Conservation (phyloP, 2,113 vertebrate genomes). For the Aegithalos caudatus region DNA sequence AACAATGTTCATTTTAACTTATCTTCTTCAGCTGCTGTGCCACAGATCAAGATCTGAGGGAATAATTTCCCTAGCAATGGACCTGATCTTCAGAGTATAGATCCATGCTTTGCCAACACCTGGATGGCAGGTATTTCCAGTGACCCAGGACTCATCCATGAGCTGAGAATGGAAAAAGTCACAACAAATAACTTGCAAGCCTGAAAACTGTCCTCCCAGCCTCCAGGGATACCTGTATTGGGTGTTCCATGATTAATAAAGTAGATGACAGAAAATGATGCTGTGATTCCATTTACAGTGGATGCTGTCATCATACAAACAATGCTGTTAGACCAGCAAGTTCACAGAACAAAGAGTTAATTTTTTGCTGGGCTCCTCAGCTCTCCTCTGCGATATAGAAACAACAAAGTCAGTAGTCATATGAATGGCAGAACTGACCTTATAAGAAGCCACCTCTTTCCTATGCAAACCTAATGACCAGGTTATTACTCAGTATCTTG, state of each 20-base stretch:
- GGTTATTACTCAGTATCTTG: background rate
- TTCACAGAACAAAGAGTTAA: background rate
- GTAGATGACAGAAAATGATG: background rate
- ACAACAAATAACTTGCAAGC: background rate
- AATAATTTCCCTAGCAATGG: background rate
- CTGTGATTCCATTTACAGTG: background rate
- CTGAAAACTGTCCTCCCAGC: background rate
- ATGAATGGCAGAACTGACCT: background rate
- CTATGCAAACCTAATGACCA: background rate
- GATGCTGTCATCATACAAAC: background rate
- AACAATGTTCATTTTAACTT: background rate
- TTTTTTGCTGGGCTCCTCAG: background rate
- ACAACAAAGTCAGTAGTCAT: background rate
- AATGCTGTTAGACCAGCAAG: background rate
- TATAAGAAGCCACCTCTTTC: background rate
- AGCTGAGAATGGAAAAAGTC: background rate
- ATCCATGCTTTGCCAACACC: rapidly evolving
- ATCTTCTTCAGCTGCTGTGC: background rate
- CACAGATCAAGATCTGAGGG: background rate
- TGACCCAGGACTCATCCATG: background rate
- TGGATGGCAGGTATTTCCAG: background rate
- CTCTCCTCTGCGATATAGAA: background rate
- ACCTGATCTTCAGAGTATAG: background rate
- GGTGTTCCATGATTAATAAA: background rate
- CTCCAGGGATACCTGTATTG: background rate